Evolutionary conservation across 2,113 vertebrate species (phyloP).

Genomic region (Plecotus auritus): DNA sequence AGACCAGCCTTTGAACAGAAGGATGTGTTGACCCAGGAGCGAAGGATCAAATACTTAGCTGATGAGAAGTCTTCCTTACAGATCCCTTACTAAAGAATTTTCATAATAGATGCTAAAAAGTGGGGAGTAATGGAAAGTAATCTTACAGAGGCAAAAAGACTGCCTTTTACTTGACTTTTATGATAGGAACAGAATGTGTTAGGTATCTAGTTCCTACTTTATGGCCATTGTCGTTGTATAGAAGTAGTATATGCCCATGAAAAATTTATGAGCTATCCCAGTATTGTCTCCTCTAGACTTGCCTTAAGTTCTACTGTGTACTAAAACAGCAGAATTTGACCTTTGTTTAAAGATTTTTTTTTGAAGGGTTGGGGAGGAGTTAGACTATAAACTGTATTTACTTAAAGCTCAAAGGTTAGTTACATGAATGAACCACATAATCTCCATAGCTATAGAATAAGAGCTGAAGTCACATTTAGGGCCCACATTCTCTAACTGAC

Average conservation of each 20-base stretch:
- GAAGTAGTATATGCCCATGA: not conserved
- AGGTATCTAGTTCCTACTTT: not conserved
- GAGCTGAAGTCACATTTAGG: not conserved
- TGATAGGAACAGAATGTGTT: not conserved
- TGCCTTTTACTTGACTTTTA: not conserved
- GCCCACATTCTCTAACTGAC: not conserved
- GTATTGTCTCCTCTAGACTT: not conserved
- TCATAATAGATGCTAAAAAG: not conserved
- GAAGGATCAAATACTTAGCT: not conserved
- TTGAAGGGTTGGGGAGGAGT: not conserved
- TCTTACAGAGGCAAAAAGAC: not conserved
- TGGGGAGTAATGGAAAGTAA: not conserved
- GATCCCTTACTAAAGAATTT: not conserved
- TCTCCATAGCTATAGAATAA: not conserved
- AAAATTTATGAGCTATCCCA: not conserved
- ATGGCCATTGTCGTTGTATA: not conserved
- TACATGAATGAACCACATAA: not conserved
- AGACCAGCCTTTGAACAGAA: not conserved
- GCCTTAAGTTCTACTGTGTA: not conserved
- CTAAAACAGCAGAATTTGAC: not conserved
- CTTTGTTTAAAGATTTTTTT: not conserved
- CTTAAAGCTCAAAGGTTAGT: not conserved
- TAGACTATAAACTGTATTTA: not conserved
- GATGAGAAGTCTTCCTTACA: not conserved
- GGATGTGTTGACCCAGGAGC: not conserved